Evolutionary conservation across 2,113 vertebrate genomes (phyloP).

Genomic region (Neomonachus schauinslandi): DNA sequence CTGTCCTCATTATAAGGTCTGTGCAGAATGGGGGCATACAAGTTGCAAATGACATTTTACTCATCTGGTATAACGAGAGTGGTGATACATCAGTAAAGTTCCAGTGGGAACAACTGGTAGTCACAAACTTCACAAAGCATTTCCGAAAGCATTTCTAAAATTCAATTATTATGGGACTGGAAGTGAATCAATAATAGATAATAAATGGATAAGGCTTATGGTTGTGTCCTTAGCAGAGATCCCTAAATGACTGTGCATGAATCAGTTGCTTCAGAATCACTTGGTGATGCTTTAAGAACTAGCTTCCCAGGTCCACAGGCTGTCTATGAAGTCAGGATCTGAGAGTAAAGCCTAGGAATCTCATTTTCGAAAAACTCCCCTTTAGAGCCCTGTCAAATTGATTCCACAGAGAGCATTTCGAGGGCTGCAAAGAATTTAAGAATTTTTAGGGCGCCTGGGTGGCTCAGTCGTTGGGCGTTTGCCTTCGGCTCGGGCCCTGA

Average conservation of each 20-base stretch:
- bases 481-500: too few relatives aligned
- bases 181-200: background rate
- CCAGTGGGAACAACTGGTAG: background rate
- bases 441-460: too few relatives aligned
- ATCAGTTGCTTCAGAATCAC: background rate
- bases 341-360: background rate
- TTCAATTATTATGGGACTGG: background rate
- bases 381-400: background rate
- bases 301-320: too few relatives aligned
- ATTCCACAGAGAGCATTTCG: background rate
- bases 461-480: too few relatives aligned
- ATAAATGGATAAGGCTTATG: background rate
- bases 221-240: background rate
- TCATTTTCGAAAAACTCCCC: background rate
- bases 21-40: background rate
- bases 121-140: background rate
- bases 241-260: background rate
- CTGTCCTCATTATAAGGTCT: background rate
- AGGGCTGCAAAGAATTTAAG: background rate
- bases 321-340: background rate
- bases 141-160: slow-evolving; percentile 9
- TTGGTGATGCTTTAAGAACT: background rate
- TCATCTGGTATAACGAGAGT: background rate
- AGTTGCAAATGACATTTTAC: background rate
- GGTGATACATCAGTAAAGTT: background rate